Percentiles rank a stretch among this genome's conserved stretches.
Evolutionary conservation across 53 echinoderm and acorn worm genomes (phyloP).

Genomic region (Echinometra lucunter): DNA sequence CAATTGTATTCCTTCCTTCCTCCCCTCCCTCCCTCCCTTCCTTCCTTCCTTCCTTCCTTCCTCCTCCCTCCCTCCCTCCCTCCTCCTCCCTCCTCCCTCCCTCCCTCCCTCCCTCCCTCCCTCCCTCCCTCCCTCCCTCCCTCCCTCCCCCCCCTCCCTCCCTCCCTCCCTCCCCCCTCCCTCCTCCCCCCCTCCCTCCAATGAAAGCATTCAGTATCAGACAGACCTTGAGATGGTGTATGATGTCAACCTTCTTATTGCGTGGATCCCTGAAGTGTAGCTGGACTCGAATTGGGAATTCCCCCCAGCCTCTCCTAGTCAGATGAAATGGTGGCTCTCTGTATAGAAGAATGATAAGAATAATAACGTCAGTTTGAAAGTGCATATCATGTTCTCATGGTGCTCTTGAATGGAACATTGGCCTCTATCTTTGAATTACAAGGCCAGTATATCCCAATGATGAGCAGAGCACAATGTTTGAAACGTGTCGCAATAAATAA

Average conservation of each 20-base stretch:
- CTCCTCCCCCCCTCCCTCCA: neutral
- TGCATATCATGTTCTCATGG: too few species aligned
- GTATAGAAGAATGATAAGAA: neutral
- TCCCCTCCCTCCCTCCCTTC: too few species aligned
- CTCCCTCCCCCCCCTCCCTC: neutral
- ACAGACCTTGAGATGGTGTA: slow-evolving; percentile 87
- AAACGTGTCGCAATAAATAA: too few species aligned
- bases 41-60: too few species aligned
- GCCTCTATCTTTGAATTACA: too few species aligned
- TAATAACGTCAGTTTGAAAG: too few species aligned
- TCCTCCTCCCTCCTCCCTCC: neutral
- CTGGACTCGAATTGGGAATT: slow-evolving; percentile 93
- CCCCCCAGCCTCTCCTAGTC: slow-evolving; percentile 95
- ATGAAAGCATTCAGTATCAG: neutral
- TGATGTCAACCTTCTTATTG: slow-evolving; percentile 99
- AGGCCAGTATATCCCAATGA: too few species aligned
- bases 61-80: too few species aligned
- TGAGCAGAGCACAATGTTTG: too few species aligned
- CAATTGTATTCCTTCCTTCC: too few species aligned
- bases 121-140: neutral
- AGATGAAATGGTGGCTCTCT: slow-evolving; percentile 98
- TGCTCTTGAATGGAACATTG: too few species aligned
- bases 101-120: neutral
- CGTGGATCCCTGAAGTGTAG: slow-evolving; percentile 93
- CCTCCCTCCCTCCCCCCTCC: neutral